Base-by-base conservation (phyloP, 2,888 invertebrate genomes). In the Spodoptera littoralis region DNA sequence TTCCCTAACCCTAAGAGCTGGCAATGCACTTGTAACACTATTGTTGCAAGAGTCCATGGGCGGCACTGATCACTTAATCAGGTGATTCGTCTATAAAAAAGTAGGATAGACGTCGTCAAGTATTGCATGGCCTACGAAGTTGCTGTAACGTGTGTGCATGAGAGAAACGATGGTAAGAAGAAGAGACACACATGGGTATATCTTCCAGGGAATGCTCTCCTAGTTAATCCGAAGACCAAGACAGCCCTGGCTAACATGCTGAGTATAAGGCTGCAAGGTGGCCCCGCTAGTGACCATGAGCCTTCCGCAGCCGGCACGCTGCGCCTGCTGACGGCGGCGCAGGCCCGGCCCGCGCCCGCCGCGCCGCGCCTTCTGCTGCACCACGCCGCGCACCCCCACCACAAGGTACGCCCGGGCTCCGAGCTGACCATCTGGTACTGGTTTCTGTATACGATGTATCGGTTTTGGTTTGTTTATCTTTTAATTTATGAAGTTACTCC, bases 171-270 rank as follows among this genome's bases (percentile, higher is more conserved):
- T 58, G 65, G 71, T 64, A 60, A 54, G 57, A 76, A 76, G 76
- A 63, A 71, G 50, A 67, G 58, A 80, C 76, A 71, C 71, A 55
- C 69, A 71, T 76, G 59, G 36, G 36, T 36, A 36, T 36, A 36
- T 36, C 36, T 85, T 59, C 84, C 88, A 61, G 91, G 86, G 65
- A 89, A 95, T 77, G 96, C 96, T 13, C 84, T 96, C 63, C 95
- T 97, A 46, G 98, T 98, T 56, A 97, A 97, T 83, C 96, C 97
- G 0, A 98, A 98, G 92, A 98, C 98, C 3, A 99, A 99, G 95
- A 99, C 99, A 0, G 99, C 99, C 0, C 94, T 99, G 62, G 99
- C 99, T 13, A 98, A 99, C 88, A 98, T 99, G 97, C 95, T 99
- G 67, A 98, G 97, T 83, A 98, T 96, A 83, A 95, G 98, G 52